A percentile compares a stretch with the other conserved stretches of the same genome.
phyloP scores from a whole-genome alignment of 2,888 invertebrate genomes.

The Encarsia formosa region DNA sequence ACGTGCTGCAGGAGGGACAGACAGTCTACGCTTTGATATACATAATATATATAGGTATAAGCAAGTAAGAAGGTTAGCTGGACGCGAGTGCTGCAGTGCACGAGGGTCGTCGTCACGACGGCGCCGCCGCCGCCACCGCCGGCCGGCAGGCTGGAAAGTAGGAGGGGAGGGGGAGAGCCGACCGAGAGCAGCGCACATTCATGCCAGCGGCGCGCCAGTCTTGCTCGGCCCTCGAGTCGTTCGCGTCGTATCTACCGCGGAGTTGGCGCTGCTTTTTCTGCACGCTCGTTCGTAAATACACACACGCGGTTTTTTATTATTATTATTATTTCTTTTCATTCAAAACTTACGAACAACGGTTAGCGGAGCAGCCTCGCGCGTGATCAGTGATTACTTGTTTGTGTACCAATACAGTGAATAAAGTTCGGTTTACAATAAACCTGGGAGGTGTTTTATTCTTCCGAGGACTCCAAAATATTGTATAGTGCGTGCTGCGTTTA shows the following conservation, averaged over 20 bases:
- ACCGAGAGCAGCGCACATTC: background rate
- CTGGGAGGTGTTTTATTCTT: no score
- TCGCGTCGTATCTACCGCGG: slow-evolving; percentile 1
- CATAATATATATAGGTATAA: no score
- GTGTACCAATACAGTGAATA: no score
- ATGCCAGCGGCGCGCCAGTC: slow-evolving; percentile 18
- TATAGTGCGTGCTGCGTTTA: no score
- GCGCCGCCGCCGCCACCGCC: slow-evolving; percentile 3
- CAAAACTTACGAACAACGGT: no score
- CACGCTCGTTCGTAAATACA: background rate
- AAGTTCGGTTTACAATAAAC: no score
- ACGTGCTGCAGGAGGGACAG: no score
- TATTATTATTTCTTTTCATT: no score
- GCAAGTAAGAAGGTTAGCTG: slow-evolving; percentile 18
- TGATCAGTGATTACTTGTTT: no score
- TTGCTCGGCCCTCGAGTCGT: slow-evolving; percentile 15
- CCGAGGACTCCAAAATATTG: no score
- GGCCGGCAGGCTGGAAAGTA: background rate
- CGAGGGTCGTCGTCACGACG: slow-evolving; percentile 17
- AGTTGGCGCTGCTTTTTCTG: background rate
- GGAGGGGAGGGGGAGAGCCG: background rate
- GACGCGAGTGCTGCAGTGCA: slow-evolving; percentile 14
- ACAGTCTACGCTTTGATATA: slow-evolving; percentile 2
- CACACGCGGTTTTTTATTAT: no score
- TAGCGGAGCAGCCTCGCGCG: no score